Evolutionary conservation across 2,888 invertebrate genomes (phyloP).

Genomic region (Escarpia spicata): DNA sequence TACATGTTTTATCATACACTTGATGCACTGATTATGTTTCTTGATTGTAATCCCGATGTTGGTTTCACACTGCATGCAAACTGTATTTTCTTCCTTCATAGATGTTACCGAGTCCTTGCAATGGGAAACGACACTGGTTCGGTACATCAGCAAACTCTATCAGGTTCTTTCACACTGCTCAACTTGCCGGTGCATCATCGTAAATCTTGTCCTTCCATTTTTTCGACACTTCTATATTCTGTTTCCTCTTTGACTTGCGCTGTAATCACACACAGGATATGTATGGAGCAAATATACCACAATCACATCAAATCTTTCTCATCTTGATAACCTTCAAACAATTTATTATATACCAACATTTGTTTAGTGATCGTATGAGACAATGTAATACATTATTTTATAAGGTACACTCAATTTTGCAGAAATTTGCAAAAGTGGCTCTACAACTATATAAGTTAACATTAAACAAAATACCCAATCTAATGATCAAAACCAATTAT

Average conservation of each 20-base stretch:
- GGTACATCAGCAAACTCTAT: not conserved
- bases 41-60: not conserved
- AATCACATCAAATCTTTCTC: too few relatives aligned
- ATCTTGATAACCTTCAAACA: not conserved
- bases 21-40: not conserved
- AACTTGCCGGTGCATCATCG: not conserved
- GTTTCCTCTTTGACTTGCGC: not conserved
- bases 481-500: too few relatives aligned
- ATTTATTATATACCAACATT: too few relatives aligned
- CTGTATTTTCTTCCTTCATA: not conserved
- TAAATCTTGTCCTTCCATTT: conserved; percentile 6
- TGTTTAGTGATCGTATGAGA: too few relatives aligned
- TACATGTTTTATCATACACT: not conserved
- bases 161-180: not conserved
- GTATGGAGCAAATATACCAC: not conserved
- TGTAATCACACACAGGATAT: not conserved
- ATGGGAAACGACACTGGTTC: not conserved
- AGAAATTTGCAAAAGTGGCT: too few relatives aligned
- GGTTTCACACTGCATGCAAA: not conserved
- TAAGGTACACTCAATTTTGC: too few relatives aligned
- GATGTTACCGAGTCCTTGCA: not conserved
- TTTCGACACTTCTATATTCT: not conserved
- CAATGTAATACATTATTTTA: too few relatives aligned
- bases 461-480: too few relatives aligned
- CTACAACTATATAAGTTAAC: too few relatives aligned